These are phyloP conservation scores for Halictus rubicundus DNA, from an alignment of 1,140 invertebrate species.

Conservation along the genomic window DNA sequence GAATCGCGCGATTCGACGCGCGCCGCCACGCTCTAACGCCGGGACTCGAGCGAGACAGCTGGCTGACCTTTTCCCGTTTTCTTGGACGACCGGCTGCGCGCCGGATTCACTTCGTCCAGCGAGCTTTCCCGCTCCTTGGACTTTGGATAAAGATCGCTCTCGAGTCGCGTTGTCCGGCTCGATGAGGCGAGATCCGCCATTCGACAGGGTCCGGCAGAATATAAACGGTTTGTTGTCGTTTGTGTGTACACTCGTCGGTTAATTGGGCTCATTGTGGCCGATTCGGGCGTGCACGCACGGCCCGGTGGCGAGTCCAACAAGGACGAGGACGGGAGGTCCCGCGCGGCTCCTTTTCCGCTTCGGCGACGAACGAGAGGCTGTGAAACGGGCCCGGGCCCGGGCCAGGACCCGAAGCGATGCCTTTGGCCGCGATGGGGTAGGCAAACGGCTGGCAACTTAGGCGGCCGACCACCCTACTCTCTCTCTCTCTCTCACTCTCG, in stretches of 20 bases:
- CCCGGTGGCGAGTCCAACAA: constrained; percentile 16
- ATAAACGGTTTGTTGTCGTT: constrained; percentile 75
- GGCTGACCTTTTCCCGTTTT: constrained; percentile 29
- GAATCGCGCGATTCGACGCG: constrained; percentile 46
- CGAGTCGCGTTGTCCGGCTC: constrained; percentile 3
- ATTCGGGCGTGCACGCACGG: constrained; percentile 66
- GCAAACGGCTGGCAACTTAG: too few relatives aligned
- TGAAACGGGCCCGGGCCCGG: too few relatives aligned
- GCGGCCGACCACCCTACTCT: not conserved
- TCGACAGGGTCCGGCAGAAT: not conserved
- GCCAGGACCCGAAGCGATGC: too few relatives aligned
- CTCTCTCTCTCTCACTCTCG: not conserved
- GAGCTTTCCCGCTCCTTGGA: not conserved
- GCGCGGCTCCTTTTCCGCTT: constrained; percentile 27
- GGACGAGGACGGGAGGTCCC: not conserved
- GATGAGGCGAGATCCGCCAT: not conserved
- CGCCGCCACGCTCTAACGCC: not conserved
- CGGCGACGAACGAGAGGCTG: not conserved
- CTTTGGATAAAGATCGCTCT: constrained; percentile 65
- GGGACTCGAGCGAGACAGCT: constrained; percentile 15
- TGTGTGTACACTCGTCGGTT: constrained; percentile 74
- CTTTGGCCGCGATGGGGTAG: too few relatives aligned
- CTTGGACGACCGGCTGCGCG: not conserved
- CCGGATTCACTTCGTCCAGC: constrained; percentile 17
- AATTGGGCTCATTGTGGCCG: constrained; percentile 77